Evolutionary conservation across 2,797 vertebrate species (phyloP), one percentile per base, ranked within the genome.

Genomic region (Alca torda): DNA sequence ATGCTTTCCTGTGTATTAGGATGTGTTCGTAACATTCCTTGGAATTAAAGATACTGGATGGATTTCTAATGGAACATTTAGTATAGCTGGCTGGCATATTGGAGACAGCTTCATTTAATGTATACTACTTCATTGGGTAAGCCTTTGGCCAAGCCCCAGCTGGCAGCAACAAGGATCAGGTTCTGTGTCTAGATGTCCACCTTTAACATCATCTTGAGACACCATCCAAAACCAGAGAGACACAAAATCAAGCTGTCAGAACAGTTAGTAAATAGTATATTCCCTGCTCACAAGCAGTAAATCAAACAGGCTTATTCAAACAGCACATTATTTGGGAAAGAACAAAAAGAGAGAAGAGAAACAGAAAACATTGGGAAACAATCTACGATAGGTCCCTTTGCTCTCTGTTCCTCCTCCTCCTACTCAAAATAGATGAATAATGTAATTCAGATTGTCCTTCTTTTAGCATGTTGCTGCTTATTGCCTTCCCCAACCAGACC

Each of bases 51-150:
- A 43, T 74, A 80, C 35, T 89, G 37, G 19, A 53, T 82, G 24
- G 28, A 77, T 91, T 96, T 93, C 81, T 89, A 87, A 83, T 19
- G 45, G 39, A 43, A 83, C n/a, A 45, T 72, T 90, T 37, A 68
- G n/a, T 51, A 61, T 21, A 85, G 56, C 20, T 87, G 65, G 11
- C 33, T 91, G 59, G 19, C 21, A 69, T 31, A 21, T n/a, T 9
- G 3, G 46, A 67, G 84, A 50, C 61, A 78, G 43, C 11, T 89
- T 76, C 30, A 56, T 89, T 86, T 73, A 78, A 93, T 17, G 37
- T 43, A 65, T 86, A 54, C 11, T 17, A 48, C 24, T 87, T 94
- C 68, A 72, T 6, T 85, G 37, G 26, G 45, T 75, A 86, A 35
- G 8, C 10, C 61, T 43, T 88, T 80, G 78, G 30, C 53, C 65